Evolutionary conservation across 2,797 vertebrate genomes (phyloP).

Genomic region (Netta rufina): DNA sequence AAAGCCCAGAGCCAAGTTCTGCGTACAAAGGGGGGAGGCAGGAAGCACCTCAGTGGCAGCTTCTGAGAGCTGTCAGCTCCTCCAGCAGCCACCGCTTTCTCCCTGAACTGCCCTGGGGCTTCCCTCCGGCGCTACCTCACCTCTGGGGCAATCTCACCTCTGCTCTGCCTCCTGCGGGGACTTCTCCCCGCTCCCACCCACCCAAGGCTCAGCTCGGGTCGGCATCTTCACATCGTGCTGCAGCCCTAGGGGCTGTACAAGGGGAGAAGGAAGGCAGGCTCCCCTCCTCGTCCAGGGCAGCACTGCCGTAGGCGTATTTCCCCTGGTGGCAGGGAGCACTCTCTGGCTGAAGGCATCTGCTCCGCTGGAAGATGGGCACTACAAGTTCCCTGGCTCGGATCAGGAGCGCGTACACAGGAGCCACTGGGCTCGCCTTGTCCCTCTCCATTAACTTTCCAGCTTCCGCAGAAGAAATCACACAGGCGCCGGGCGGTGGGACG

Average conservation of each 20-base stretch:
- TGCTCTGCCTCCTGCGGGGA: no score
- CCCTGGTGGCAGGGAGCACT: neutral
- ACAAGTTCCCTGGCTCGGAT: neutral
- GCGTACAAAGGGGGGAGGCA: neutral
- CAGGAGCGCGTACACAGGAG: neutral
- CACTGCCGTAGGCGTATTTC: neutral
- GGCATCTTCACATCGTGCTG: neutral
- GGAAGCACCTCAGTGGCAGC: neutral
- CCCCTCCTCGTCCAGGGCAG: neutral
- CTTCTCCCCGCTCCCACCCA: neutral
- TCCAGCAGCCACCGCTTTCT: neutral
- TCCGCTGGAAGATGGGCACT: neutral
- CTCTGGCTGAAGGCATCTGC: neutral
- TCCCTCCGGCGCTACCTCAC: neutral
- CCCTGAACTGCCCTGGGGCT: neutral
- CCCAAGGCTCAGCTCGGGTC: neutral
- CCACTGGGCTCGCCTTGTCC: neutral
- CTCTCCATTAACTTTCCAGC: constrained; percentile 17
- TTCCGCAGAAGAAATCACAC: constrained; percentile 13
- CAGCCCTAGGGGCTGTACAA: neutral
- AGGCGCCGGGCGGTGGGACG: neutral
- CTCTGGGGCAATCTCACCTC: neutral
- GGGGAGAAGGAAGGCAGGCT: no score
- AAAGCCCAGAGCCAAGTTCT: neutral
- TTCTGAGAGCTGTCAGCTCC: neutral